A percentile compares a stretch with the other conserved stretches of the same genome.
Conservation (phyloP, 2,888 invertebrate genomes). For the Drosophila macrothrix region DNA sequence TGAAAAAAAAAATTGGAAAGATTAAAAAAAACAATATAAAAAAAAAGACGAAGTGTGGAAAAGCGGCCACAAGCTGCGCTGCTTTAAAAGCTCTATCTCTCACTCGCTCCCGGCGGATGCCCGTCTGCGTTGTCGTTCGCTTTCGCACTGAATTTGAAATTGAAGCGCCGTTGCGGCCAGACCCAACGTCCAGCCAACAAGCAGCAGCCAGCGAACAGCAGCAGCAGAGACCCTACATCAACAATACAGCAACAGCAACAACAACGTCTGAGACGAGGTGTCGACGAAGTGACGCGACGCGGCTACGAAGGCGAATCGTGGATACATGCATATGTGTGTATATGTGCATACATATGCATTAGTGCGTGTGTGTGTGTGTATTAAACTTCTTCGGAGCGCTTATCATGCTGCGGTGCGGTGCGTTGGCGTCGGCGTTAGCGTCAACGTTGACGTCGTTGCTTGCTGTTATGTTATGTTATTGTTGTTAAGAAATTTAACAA, state of each 20-base stretch:
- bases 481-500: conserved; percentile 62
- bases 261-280: conserved; percentile 50
- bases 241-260: conserved; percentile 28
- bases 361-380: conserved; percentile 14
- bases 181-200: conserved; percentile 55
- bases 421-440: conserved; percentile 49
- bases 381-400: conserved; percentile 50
- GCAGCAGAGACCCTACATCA: conserved; percentile 51
- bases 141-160: conserved; percentile 70
- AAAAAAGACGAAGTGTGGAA: conserved; percentile 32
- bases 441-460: conserved; percentile 14
- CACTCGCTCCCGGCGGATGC: conserved; percentile 20
- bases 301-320: conserved; percentile 31
- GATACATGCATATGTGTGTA: conserved; percentile 33
- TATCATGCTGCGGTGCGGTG: conserved; percentile 43
- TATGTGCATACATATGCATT: not conserved
- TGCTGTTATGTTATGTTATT: conserved; percentile 38
- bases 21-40: conserved; percentile 22
- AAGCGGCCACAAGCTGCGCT: conserved; percentile 34
- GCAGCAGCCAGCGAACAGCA: conserved; percentile 18
- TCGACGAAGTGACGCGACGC: conserved; percentile 20
- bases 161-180: conserved; percentile 59
- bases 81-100: conserved; percentile 35
- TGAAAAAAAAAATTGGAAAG: conserved; percentile 16
- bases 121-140: conserved; percentile 67